Percentiles rank a stretch among this genome's conserved stretches.
phyloP scores from a whole-genome alignment of 2,797 vertebrate species.

The Hydrolagus colliei region DNA sequence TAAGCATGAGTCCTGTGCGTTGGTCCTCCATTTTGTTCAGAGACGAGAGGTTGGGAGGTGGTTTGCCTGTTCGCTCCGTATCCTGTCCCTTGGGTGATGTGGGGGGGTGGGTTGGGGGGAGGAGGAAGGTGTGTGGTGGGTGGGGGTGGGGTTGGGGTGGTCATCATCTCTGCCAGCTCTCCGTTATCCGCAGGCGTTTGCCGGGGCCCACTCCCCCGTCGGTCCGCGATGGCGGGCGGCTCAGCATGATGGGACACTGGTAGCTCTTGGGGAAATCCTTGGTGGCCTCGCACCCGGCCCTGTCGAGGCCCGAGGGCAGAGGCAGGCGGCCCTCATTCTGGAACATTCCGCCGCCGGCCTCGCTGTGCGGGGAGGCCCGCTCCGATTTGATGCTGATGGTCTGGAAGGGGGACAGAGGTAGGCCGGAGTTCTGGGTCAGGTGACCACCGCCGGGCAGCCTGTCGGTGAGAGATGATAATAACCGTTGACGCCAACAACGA shows the following conservation, averaged over 20 bases:
- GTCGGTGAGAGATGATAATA: not conserved
- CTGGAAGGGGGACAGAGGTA: conserved; percentile 43
- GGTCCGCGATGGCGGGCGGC: conserved; percentile 48
- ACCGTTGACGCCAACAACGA: too few relatives aligned
- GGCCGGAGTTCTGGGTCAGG: conserved; percentile 25
- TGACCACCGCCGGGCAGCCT: conserved; percentile 36
- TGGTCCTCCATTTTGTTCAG: conserved; percentile 39
- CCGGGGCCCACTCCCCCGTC: conserved; percentile 43
- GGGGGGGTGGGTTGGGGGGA: conserved; percentile 44
- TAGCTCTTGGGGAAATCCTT: conserved; percentile 60
- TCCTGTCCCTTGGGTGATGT: not conserved
- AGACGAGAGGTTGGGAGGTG: conserved; percentile 46
- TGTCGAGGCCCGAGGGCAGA: conserved; percentile 38
- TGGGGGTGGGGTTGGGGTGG: conserved; percentile 2
- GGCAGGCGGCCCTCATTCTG: conserved; percentile 50
- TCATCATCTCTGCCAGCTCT: conserved; percentile 72
- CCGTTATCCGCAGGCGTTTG: conserved; percentile 56
- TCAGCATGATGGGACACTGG: conserved; percentile 45
- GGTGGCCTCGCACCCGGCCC: conserved; percentile 43
- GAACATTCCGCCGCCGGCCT: conserved; percentile 53
- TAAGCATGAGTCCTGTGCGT: not conserved
- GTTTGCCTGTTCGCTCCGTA: conserved; percentile 38
- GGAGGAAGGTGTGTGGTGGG: conserved; percentile 40
- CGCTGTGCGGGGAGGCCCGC: conserved; percentile 71
- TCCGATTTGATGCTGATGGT: conserved; percentile 82